phyloP scores from a whole-genome alignment of 2,888 invertebrate genomes.

The Dimorphilus gyrociliatus region DNA sequence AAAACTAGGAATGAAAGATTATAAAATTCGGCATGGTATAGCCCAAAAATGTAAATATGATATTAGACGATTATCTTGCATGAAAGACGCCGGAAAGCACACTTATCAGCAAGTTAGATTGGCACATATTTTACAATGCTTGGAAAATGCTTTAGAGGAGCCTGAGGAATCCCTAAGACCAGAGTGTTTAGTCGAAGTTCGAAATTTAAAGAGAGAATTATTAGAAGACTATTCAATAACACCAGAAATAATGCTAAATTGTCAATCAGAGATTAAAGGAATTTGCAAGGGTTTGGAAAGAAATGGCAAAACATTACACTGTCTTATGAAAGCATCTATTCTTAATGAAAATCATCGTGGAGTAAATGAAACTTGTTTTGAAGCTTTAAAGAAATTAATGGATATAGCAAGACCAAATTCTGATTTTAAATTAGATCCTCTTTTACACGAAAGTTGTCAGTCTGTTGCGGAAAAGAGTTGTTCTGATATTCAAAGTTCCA shows the following conservation, averaged over 20 bases:
- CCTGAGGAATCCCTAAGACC: slow-evolving; percentile 21
- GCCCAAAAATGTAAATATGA: slow-evolving; percentile 45
- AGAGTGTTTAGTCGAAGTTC: slow-evolving; percentile 73
- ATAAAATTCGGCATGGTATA: slow-evolving; percentile 69
- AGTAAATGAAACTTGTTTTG: no score
- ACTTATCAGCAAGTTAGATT: slow-evolving; percentile 54
- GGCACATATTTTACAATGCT: slow-evolving; percentile 75
- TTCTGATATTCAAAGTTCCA: slow-evolving; percentile 18
- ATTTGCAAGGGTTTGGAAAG: slow-evolving; percentile 49
- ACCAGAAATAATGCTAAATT: slow-evolving; percentile 52
- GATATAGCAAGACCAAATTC: slow-evolving; percentile 50
- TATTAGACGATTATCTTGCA: no score
- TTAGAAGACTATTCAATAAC: slow-evolving; percentile 84
- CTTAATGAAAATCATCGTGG: no score
- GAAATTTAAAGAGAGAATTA: slow-evolving; percentile 69
- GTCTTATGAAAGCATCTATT: no score
- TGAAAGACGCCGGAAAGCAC: slow-evolving; percentile 48
- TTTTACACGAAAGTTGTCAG: slow-evolving; percentile 66
- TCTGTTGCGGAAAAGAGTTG: slow-evolving; percentile 59
- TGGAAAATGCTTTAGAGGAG: slow-evolving; percentile 48
- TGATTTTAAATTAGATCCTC: slow-evolving; percentile 85
- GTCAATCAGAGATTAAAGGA: slow-evolving; percentile 44
- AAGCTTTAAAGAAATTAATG: no score
- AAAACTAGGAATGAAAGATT: slow-evolving; percentile 72
- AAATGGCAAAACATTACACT: slow-evolving; percentile 81